A percentile compares a stretch with the other conserved stretches of the same genome.
Conservation (phyloP, 2,888 invertebrate genomes). For the Mechanitis messenoides region DNA sequence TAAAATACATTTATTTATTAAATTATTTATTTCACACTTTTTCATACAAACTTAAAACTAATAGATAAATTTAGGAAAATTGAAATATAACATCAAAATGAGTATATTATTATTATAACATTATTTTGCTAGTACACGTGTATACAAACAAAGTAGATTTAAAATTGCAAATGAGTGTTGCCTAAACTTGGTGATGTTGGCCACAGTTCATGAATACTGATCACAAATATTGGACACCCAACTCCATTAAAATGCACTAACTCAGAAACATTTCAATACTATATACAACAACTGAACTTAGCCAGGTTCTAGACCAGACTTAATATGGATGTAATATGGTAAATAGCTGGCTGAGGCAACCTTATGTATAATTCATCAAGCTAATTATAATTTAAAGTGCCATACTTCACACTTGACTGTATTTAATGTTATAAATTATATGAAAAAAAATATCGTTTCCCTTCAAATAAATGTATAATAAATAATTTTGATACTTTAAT, state of each 20-base stretch:
- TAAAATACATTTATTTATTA: background rate
- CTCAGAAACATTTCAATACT: background rate
- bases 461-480: no score
- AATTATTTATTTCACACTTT: background rate
- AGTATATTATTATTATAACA: slow-evolving; percentile 18
- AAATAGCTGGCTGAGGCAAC: slow-evolving; percentile 39
- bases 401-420: no score
- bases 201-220: slow-evolving; percentile 54
- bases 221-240: slow-evolving; percentile 42
- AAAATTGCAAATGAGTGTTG: slow-evolving; percentile 67
- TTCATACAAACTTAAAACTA: background rate
- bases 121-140: slow-evolving; percentile 31
- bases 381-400: slow-evolving; percentile 39
- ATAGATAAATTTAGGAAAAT: background rate
- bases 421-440: no score
- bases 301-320: slow-evolving; percentile 5
- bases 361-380: slow-evolving; percentile 40
- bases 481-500: no score
- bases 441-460: no score
- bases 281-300: slow-evolving; percentile 1
- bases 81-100: slow-evolving; percentile 14
- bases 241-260: slow-evolving; percentile 26
- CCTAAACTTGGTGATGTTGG: slow-evolving; percentile 58
- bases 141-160: slow-evolving; percentile 57
- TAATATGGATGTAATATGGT: slow-evolving; percentile 27